A percentile compares a stretch with the other conserved stretches of the same genome.
These are phyloP conservation scores for Campoletis sonorensis DNA, from an alignment of 1,140 invertebrate genomes.

Conservation along the genomic window DNA sequence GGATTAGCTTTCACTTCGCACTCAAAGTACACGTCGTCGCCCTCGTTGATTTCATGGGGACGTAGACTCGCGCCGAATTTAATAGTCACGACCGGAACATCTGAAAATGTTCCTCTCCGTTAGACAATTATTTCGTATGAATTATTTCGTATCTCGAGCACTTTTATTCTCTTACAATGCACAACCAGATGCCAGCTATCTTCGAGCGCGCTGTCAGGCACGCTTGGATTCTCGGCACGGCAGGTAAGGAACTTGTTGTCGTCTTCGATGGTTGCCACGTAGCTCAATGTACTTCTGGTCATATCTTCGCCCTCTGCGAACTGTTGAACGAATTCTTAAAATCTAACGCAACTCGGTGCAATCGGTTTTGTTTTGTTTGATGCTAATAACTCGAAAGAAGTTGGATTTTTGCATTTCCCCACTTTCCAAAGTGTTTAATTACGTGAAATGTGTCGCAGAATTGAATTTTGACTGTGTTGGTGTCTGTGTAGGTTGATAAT, in stretches of 20 bases:
- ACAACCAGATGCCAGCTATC: slow-evolving; percentile 76
- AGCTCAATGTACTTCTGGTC: slow-evolving; percentile 71
- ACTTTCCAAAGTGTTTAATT: no score
- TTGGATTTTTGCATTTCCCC: no score
- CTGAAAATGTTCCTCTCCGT: slow-evolving; percentile 76
- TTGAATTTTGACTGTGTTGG: slow-evolving; percentile 4
- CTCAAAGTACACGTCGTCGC: slow-evolving; percentile 94
- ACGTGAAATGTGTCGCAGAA: background rate
- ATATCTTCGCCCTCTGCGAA: slow-evolving; percentile 65
- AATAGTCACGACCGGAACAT: slow-evolving; percentile 87
- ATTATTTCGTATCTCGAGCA: no score
- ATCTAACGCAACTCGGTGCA: slow-evolving; percentile 1
- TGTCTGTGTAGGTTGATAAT: background rate
- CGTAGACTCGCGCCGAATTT: slow-evolving; percentile 88
- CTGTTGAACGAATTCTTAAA: slow-evolving; percentile 56
- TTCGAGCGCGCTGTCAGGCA: slow-evolving; percentile 74
- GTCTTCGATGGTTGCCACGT: slow-evolving; percentile 82
- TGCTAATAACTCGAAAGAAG: no score
- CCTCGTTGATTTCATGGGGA: slow-evolving; percentile 91
- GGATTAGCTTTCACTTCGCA: slow-evolving; percentile 92
- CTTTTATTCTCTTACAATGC: slow-evolving; percentile 76
- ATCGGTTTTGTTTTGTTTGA: background rate
- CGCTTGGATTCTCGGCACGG: slow-evolving; percentile 80
- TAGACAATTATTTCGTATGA: background rate
- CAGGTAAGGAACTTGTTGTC: slow-evolving; percentile 83